Conservation (phyloP, 2,888 invertebrate genomes). For the Cetonia aurata region DNA sequence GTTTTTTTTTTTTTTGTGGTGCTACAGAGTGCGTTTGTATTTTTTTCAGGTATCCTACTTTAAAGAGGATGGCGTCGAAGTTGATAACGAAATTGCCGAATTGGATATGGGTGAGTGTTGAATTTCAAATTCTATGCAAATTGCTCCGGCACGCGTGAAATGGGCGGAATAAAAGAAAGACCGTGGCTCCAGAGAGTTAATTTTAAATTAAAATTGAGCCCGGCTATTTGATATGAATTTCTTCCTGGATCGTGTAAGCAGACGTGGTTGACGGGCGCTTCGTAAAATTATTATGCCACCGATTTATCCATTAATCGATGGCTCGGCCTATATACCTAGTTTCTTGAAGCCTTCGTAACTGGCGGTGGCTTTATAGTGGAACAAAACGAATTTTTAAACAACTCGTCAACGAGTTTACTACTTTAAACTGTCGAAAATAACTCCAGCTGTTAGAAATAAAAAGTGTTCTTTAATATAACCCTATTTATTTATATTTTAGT, state of each 20-base stretch:
- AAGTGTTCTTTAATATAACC: neutral
- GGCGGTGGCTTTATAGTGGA: neutral
- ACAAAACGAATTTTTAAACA: neutral
- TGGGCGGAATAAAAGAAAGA: neutral
- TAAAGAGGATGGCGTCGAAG: slow-evolving; percentile 54
- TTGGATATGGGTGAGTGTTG: slow-evolving; percentile 56
- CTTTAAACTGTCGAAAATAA: neutral
- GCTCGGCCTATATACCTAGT: slow-evolving; percentile 27
- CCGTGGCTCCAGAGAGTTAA: neutral
- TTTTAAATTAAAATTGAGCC: slow-evolving; percentile 29
- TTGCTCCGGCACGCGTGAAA: neutral
- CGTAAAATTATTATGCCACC: slow-evolving; percentile 18
- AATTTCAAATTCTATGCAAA: slow-evolving; percentile 20
- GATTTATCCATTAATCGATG: slow-evolving; percentile 27
- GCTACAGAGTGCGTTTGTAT: slow-evolving; percentile 8
- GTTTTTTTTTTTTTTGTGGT: neutral
- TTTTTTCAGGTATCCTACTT: slow-evolving; percentile 59
- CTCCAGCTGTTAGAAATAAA: neutral
- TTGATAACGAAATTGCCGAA: slow-evolving; percentile 58
- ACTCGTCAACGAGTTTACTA: neutral
- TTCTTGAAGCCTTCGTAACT: neutral
- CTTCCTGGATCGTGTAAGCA: neutral
- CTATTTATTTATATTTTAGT: neutral
- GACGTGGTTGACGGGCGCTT: slow-evolving; percentile 2
- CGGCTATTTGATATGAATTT: neutral